Base-by-base conservation (phyloP, 2,888 invertebrate genomes). In the Blera fallax region DNA sequence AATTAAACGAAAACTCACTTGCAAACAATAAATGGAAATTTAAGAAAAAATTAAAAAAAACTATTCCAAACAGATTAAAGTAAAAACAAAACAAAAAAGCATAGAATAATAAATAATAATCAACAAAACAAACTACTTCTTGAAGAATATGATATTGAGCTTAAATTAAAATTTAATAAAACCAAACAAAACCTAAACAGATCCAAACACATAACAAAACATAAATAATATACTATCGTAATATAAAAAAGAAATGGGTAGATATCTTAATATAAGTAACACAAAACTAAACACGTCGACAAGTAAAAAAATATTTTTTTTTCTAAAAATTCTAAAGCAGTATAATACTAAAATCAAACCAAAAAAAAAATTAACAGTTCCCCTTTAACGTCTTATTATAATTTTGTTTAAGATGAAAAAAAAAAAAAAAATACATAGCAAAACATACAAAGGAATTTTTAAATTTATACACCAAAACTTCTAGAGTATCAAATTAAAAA, bases 381-480 rank as follows among this genome's bases (percentile, higher is more conserved):
- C 40, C 85, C 48, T 37, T 43, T 29, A 69, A 64, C 27, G 34
- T 72, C 43, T 64, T 58, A 60, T 72, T 82, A 58, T 56, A 73
- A 62, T 72, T 85, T 81, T 37, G 32, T 85, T 69, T 50, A 58
- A 45, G 24, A 62, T 21, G 27, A 43, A n/a, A n/a, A n/a, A n/a
- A n/a, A n/a, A 40, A 64, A 37, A 52, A 45, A 48, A 43, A 21
- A 56, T 18, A 54, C 29, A 76, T 62, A 81, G 40, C 43, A 74
- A 78, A 74, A 73, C 60, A 54, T 74, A 77, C 70, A 80, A 65
- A 81, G 81, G 85, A 85, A 85, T 85, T 85, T 85, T 81, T 85
- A 85, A 85, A 85, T 83, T 83, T 83, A 83, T 87, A 85, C 85
- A 81, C 79, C 40, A 81, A 81, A 73, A 76, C 72, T 79, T 78